Evolutionary conservation across 2,888 invertebrate species (phyloP), one percentile per base, ranked within the genome.

Genomic region (Heterodera filipjevi): DNA sequence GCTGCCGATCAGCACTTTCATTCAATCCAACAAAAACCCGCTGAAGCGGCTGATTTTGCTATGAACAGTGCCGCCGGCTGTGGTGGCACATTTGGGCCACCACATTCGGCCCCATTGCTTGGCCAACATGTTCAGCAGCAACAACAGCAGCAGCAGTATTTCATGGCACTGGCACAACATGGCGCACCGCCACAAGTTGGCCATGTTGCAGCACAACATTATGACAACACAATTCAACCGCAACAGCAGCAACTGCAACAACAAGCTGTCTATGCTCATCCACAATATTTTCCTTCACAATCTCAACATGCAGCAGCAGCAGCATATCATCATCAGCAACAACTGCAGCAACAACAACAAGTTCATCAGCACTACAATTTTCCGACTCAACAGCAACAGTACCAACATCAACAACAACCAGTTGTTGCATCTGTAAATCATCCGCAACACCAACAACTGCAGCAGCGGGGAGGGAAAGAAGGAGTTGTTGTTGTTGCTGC

Each of bases 331-430:
- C 27, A 59, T 10, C 59, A 59, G n/a, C 59, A 59, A 27, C 59
- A 59, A 59, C 59, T 66, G 33, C 75, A 27, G 27, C 53, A 73
- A 33, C 74, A 73, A 39, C 49, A 53, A 16, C 73, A 35, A 73
- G n/a, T n/a, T n/a, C n/a, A 10, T 39, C 39, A 39, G 2, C 12
- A 39, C 39, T 10, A 39, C 39, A 64, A 64, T 64, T 64, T 64
- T 12, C 49, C 14, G n/a, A n/a, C n/a, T 22, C 59, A 59, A 27
- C 59, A 59, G 8, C 59, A 75, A 33, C 75, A 46, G 27, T 35
- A 73, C 35, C 74, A 73, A 39, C 73, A 59, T 22, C 74, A 44
- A 74, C 49, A 73, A 35, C 19, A 73, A 16, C 39, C 39, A 53
- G 39, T 53, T 32, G 64, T 39, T 75, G 33, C 6, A 49, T 33